Percentiles rank a stretch among this genome's conserved stretches.
Evolutionary conservation across 2,113 vertebrate species (phyloP).

Genomic region (Ornithorhynchus anatinus): DNA sequence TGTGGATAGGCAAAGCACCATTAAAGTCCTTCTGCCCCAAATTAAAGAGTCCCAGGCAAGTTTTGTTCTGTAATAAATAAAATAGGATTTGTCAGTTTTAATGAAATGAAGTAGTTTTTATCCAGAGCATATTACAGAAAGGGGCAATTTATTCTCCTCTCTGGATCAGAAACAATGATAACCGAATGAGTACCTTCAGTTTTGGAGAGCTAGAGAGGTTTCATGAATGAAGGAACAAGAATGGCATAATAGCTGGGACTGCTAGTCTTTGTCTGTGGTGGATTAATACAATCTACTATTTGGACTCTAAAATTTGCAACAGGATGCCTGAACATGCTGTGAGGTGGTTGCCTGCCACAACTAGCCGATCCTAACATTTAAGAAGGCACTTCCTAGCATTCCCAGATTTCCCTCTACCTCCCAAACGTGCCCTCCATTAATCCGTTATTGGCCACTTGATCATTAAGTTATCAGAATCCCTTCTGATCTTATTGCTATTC

Average conservation of each 20-base stretch:
- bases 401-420: no score
- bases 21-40: conserved; percentile 46
- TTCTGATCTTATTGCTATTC: no score
- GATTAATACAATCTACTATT: no score
- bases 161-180: conserved; percentile 18
- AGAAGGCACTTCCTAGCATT: no score
- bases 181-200: neutral
- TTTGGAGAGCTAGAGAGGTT: neutral
- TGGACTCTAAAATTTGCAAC: no score
- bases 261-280: conserved; percentile 25
- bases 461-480: no score
- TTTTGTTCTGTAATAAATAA: conserved; percentile 59
- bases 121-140: neutral
- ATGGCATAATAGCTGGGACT: neutral
- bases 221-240: neutral
- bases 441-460: no score
- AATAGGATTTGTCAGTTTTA: conserved; percentile 32
- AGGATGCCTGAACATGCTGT: no score
- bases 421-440: no score
- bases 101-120: conserved; percentile 12
- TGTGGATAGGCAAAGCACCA: conserved; percentile 35
- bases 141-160: conserved; percentile 33
- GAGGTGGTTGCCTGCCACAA: no score
- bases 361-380: no score
- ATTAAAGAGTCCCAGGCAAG: conserved; percentile 42